Conservation (phyloP, 2,113 vertebrate species). For the Rhinoderma darwinii region DNA sequence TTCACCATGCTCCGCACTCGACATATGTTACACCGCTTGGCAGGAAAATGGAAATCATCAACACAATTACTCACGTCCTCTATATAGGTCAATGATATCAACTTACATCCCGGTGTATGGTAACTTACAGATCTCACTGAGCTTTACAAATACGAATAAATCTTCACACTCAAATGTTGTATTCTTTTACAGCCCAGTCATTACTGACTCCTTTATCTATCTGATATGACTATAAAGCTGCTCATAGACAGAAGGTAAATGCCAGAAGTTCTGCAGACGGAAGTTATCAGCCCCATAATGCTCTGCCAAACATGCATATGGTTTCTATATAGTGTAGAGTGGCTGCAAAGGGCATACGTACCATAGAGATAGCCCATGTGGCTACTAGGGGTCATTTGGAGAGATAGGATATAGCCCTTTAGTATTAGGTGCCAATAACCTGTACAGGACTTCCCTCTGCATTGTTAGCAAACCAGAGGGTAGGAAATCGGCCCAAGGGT, state of each 20-base stretch:
- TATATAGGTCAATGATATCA: constrained; percentile 14
- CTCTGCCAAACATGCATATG: no score
- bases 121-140: not conserved
- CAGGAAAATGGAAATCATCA: constrained; percentile 15
- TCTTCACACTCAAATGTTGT: not conserved
- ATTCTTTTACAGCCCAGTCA: not conserved
- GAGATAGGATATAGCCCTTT: no score
- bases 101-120: not conserved
- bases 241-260: not conserved
- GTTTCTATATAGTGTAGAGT: no score
- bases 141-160: not conserved
- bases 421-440: no score
- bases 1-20: not conserved
- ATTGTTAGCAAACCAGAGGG: no score
- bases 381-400: not conserved
- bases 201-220: not conserved
- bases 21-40: constrained; percentile 6
- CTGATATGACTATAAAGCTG: not conserved
- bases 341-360: no score
- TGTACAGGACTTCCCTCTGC: no score
- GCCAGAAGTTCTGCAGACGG: not conserved
- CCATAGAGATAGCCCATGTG: not conserved
- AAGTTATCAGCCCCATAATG: not conserved
- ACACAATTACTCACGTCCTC: constrained; percentile 11
- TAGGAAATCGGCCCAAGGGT: no score